Base-by-base conservation (phyloP, 2,888 invertebrate species). In the Phengaris arion region DNA sequence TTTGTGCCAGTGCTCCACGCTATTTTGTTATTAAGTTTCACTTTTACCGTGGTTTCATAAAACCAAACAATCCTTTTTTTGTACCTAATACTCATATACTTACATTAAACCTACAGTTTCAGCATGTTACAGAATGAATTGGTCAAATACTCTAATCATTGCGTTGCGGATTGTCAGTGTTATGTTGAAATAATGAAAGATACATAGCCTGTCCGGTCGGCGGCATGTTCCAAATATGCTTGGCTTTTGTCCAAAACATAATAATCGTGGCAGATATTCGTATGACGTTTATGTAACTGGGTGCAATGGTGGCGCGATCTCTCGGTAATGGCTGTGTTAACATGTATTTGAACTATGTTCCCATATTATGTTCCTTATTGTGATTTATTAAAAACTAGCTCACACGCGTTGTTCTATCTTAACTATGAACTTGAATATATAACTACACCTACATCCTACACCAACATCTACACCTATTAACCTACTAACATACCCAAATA, bases 181-280 rank as follows among this genome's bases (percentile, higher is more conserved):
- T 6, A 51, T 72, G 52, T 35, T 72, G 52, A 72, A 72, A 72
- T 72, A 59, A 51, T 64, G 55, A 74, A 74, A 74, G 57, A 59
- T 22, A 64, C 64, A 48, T 55, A 4, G 46, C 15, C n/a, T 13
- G 48, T 51, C 22, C 57, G 78, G 77, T 77, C 77, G 76, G 68
- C 74, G 77, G 76, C 76, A 72, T 73, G 77, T 74, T 76, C 77
- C 76, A 77, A 77, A 77, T 77, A 77, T 78, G 75, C 74, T 77
- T 80, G 80, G 79, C 80, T 64, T 69, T 57, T 68, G 70, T 77
- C 79, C 79, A 80, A 74, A 76, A 78, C 77, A 74, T 76, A 77
- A 78, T 77, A 79, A 78, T 78, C 77, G 74, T 57, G 13, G 22
- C 13, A 74, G 68, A 52, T 13, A 68, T 55, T 9, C 51, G 48